Percentiles rank a stretch among this genome's conserved stretches.
These are phyloP conservation scores for Phasianus colchicus DNA, from an alignment of 2,113 vertebrate genomes.

Conservation along the genomic window DNA sequence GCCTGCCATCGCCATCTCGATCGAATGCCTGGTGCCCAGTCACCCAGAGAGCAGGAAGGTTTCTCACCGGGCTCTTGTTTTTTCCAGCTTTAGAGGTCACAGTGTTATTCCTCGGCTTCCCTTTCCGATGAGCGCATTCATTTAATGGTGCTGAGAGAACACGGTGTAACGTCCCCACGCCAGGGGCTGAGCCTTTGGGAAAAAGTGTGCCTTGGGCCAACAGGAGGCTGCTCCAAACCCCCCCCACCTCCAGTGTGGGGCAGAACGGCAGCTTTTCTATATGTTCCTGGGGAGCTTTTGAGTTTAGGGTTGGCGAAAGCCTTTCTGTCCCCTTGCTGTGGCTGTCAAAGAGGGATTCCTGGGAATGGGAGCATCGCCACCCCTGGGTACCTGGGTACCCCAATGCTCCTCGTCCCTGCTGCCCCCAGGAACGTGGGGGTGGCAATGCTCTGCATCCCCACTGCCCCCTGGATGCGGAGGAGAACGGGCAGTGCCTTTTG, in stretches of 20 bases:
- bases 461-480: not conserved
- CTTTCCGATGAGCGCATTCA: not conserved
- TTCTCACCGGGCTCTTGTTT: not conserved
- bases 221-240: not conserved
- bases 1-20: not conserved
- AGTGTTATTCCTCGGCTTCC: not conserved
- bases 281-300: not conserved
- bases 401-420: not conserved
- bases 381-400: not conserved
- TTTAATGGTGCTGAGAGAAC: not conserved
- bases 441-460: not conserved
- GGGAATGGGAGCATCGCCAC: not conserved
- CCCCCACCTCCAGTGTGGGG: not conserved
- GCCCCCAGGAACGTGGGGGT: too few relatives aligned
- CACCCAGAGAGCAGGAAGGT: not conserved
- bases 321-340: not conserved
- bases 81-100: not conserved
- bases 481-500: not conserved
- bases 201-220: not conserved
- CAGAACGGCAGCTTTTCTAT: not conserved
- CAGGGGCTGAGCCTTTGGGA: accelerated
- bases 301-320: not conserved
- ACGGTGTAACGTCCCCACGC: not conserved
- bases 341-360: not conserved
- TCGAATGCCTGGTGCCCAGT: not conserved